Base-by-base conservation (phyloP, 1,140 invertebrate species). In the Charaxes varanes region DNA sequence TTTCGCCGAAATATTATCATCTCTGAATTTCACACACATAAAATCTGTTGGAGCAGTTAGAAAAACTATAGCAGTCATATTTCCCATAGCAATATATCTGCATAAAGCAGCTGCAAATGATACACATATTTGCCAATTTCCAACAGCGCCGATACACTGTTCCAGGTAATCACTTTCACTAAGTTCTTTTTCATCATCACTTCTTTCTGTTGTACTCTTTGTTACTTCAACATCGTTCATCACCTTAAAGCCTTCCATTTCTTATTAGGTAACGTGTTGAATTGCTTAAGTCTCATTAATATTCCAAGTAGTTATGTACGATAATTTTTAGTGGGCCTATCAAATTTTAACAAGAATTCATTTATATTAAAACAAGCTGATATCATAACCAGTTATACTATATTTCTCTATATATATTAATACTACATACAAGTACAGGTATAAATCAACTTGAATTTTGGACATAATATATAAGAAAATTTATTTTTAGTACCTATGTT, bases 121-220 rank as follows among this genome's bases (percentile, higher is more conserved):
- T 6, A 59, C 22, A 6, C 31, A 15, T 0, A 51, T 37, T 48
- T 73, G 62, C 53, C 57, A 66, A 11, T 43, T 5, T 11, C 64
- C 64, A 8, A 57, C 55, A 3, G 52, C 34, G 19, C 64, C 66
- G 8, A 66, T 66, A 23, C 22, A 23, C 6, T 59, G 55, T 3
- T 38, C 52, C 2, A 73, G 19, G 33, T 70, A 68, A 41, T 73
- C 69, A 30, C 62, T 53, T 45, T 59, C 46, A 18, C 32, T 13
- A 6, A 44, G 16, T 32, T 22, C 26, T 21, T 43, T 42, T 17
- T 45, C 23, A 22, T 28, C 37, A 10, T 27, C 6, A 4, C 12
- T 35, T 34, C 21, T 16, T 19, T 13, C 4, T 1, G 11, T 12
- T 1, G 7, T 5, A 27, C 8, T 1, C n/a, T 26, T 37, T 26